These are phyloP conservation scores for Bemisia tabaci DNA, from an alignment of 1,140 invertebrate species.

Conservation along the genomic window DNA sequence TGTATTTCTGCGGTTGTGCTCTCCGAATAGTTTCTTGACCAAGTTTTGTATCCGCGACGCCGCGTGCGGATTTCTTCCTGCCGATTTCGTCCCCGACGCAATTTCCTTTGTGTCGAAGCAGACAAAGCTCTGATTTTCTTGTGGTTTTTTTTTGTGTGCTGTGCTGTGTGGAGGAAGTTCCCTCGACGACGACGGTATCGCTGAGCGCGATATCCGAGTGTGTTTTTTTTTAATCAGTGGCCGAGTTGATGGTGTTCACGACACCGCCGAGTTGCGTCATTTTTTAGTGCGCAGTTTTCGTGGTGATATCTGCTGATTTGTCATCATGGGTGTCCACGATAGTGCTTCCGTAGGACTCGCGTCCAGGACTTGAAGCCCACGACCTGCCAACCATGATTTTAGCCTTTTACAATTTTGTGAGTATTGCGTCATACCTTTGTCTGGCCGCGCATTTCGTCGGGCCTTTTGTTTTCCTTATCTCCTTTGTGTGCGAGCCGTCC, in stretches of 20 bases:
- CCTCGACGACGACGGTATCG: no score
- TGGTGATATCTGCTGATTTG: no score
- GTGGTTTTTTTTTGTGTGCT: not conserved
- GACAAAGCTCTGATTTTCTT: no score
- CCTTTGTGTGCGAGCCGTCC: no score
- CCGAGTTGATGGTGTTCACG: no score
- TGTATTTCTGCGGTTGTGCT: no score
- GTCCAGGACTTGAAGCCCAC: not conserved
- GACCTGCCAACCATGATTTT: not conserved
- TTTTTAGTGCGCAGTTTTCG: no score
- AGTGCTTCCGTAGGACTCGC: not conserved
- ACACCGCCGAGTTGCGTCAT: no score
- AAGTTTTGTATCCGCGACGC: not conserved
- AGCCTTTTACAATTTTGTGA: not conserved
- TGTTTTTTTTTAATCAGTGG: no score
- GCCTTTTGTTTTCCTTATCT: not conserved
- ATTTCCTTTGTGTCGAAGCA: not conserved
- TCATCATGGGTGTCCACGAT: not conserved
- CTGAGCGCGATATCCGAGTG: no score
- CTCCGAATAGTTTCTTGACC: not conserved
- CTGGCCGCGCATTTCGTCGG: not conserved
- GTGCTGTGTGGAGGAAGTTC: no score
- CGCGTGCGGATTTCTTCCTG: not conserved
- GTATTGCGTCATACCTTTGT: not conserved
- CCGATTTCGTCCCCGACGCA: not conserved